A percentile compares a stretch with the other conserved stretches of the same genome.
These are phyloP conservation scores for Tetheella fluctuosa DNA, from an alignment of 2,888 invertebrate species.

Conservation along the genomic window DNA sequence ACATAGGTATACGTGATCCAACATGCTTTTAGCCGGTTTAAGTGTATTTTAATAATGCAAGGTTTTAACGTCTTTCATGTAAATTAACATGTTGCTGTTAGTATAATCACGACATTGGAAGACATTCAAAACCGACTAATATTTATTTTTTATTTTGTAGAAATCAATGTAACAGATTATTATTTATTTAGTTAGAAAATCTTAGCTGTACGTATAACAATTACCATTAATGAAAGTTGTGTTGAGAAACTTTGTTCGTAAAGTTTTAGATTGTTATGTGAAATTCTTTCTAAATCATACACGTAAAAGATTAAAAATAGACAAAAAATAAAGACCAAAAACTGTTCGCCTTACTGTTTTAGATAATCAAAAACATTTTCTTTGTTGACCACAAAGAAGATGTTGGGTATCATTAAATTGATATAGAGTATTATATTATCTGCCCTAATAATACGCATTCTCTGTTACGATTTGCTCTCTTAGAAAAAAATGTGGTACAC, in stretches of 20 bases:
- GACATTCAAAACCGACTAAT: too few relatives aligned
- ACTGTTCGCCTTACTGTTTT: constrained; percentile 21
- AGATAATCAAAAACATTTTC: constrained; percentile 40
- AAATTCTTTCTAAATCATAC: constrained; percentile 15
- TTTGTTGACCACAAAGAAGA: constrained; percentile 45
- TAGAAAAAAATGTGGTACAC: constrained; percentile 10
- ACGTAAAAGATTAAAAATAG: constrained; percentile 48
- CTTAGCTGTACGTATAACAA: background rate
- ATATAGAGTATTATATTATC: constrained; percentile 33
- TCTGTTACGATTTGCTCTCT: constrained; percentile 20
- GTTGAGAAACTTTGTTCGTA: background rate
- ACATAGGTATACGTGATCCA: too few relatives aligned
- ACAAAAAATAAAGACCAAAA: constrained; percentile 22
- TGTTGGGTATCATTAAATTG: constrained; percentile 32
- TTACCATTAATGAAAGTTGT: background rate
- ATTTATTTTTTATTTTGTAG: too few relatives aligned
- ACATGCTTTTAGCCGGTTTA: too few relatives aligned
- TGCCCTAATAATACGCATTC: constrained; percentile 18
- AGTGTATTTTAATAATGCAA: too few relatives aligned
- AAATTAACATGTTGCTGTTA: too few relatives aligned
- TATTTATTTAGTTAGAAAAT: too few relatives aligned
- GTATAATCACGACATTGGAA: too few relatives aligned
- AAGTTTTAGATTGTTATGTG: background rate
- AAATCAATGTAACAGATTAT: too few relatives aligned
- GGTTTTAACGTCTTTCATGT: too few relatives aligned